These are phyloP conservation scores for Heliconius nattereri DNA, from an alignment of 1,140 invertebrate species.

Conservation along the genomic window DNA sequence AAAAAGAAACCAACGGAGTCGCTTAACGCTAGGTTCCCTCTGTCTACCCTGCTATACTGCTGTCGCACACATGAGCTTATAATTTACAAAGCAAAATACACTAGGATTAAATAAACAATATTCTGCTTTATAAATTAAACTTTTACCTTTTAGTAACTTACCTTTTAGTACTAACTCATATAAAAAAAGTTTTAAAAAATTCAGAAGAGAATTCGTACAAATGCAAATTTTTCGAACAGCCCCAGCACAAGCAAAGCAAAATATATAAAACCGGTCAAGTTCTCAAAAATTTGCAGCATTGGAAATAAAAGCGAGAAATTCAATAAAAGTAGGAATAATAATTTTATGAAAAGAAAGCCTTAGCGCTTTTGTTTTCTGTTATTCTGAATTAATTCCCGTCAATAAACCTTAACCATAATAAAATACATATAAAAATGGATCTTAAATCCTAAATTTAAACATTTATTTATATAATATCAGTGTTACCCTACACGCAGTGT, in stretches of 20 bases:
- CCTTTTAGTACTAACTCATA: background rate
- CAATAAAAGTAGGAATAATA: constrained; percentile 1
- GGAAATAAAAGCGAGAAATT: constrained; percentile 1
- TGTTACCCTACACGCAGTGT: no score
- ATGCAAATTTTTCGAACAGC: background rate
- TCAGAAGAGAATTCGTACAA: background rate
- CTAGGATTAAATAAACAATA: background rate
- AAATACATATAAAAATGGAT: background rate
- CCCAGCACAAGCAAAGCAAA: background rate
- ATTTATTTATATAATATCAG: no score
- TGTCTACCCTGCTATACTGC: background rate
- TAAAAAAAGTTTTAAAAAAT: background rate
- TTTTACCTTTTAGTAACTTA: background rate
- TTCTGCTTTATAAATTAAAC: background rate
- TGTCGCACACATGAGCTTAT: no score
- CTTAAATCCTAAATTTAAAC: no score
- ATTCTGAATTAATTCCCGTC: background rate
- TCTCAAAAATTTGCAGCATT: background rate
- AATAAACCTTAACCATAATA: background rate
- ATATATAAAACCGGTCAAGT: constrained; percentile 9
- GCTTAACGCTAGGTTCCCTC: background rate
- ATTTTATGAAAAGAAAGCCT: background rate
- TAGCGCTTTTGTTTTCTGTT: background rate
- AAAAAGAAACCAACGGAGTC: no score
- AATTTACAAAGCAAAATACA: background rate